These are phyloP conservation scores for Podabrus alpinus DNA, from an alignment of 2,888 invertebrate species.

Conservation along the genomic window DNA sequence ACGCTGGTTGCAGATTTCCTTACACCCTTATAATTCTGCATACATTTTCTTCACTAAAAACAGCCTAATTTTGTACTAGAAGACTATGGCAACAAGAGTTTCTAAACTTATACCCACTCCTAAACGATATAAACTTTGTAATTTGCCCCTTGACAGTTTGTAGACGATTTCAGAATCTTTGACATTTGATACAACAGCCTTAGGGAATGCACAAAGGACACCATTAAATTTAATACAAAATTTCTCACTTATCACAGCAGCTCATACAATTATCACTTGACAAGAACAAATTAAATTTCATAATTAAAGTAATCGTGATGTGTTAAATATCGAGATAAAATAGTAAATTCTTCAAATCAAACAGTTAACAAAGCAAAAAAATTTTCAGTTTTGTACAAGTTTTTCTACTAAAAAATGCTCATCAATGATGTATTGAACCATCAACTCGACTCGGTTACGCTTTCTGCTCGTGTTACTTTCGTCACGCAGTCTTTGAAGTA, in stretches of 20 bases:
- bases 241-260: not conserved
- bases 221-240: not conserved
- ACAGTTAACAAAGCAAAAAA: not conserved
- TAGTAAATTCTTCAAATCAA: not conserved
- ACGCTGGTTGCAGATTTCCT: slow-evolving; percentile 11
- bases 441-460: slow-evolving; percentile 16
- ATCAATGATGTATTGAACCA: slow-evolving; percentile 31
- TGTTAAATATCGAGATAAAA: not conserved
- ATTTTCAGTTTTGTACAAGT: not conserved
- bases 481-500: slow-evolving; percentile 35
- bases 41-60: slow-evolving; percentile 6
- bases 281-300: not conserved
- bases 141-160: slow-evolving; percentile 42
- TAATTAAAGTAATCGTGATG: not conserved
- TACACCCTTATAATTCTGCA: slow-evolving; percentile 14
- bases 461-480: slow-evolving; percentile 28
- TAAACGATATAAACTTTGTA: slow-evolving; percentile 40
- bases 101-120: slow-evolving; percentile 22
- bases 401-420: slow-evolving; percentile 15
- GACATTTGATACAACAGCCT: slow-evolving; percentile 20
- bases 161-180: slow-evolving; percentile 33
- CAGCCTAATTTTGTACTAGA: slow-evolving; percentile 14
- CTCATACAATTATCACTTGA: not conserved
- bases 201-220: slow-evolving; percentile 5
- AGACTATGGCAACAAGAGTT: slow-evolving; percentile 8